Percentiles rank a stretch among this genome's conserved stretches.
Conservation (phyloP, 2,797 vertebrate species). For the Siniperca undulata region DNA sequence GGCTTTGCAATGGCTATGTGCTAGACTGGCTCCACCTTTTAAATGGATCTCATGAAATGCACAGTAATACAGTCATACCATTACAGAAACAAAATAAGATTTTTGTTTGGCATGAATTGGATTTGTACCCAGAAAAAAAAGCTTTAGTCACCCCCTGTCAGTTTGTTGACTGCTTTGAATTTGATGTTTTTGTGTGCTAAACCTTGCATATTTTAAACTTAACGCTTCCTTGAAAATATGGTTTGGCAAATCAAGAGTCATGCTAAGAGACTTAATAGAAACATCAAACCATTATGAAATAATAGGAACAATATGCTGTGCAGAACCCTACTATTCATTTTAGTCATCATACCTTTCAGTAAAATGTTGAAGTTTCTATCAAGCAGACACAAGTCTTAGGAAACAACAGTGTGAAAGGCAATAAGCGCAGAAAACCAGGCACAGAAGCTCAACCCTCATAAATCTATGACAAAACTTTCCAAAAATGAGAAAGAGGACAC, state of each 20-base stretch:
- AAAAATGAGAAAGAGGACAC: conserved; percentile 81
- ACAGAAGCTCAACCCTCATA: conserved; percentile 78
- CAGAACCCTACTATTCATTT: conserved; percentile 63
- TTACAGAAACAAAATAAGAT: conserved; percentile 88
- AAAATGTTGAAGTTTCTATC: conserved; percentile 76
- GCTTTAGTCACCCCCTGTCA: conserved; percentile 86
- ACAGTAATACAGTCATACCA: conserved; percentile 86
- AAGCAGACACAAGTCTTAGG: conserved; percentile 71
- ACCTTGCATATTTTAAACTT: conserved; percentile 71
- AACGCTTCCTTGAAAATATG: conserved; percentile 66
- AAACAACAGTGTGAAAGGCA: conserved; percentile 77
- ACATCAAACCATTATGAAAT: conserved; percentile 55
- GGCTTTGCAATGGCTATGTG: conserved; percentile 68
- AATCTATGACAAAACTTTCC: conserved; percentile 86
- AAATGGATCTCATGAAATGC: conserved; percentile 86
- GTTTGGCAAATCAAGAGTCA: conserved; percentile 70
- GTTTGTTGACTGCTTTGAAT: conserved; percentile 80
- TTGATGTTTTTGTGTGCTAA: conserved; percentile 76
- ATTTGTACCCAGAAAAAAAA: conserved; percentile 80
- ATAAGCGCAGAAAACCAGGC: conserved; percentile 74
- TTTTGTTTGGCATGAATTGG: conserved; percentile 88
- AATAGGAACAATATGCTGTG: conserved; percentile 49
- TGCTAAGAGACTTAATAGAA: conserved; percentile 65
- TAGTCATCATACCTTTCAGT: conserved; percentile 72
- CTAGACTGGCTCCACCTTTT: conserved; percentile 81